Base-by-base conservation (phyloP, 1,140 invertebrate genomes). In the Leptopilina boulardi region DNA sequence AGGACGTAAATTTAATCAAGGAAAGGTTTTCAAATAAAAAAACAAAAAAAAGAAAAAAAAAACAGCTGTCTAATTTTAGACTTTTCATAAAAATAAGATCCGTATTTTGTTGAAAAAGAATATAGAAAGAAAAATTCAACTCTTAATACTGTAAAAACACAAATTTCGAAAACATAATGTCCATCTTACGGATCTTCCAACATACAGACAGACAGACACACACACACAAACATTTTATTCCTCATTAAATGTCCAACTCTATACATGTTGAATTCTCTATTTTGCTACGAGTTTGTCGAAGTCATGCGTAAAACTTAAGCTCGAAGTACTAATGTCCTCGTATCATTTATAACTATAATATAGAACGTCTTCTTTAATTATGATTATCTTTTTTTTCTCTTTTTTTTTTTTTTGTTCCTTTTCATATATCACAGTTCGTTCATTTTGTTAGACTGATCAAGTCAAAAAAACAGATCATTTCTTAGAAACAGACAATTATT, bases 1-100 rank as follows among this genome's bases (percentile, higher is more conserved):
- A 77, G 97, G 97, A 75, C 95, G 98, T 85, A 94, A 96, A 89
- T 99, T 99, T 93, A 99, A 98, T 91, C 96, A 99, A 93, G 99
- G 99, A 91, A 99, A 99, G 93, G 98, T 99, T 89, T 99, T 99
- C 93, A 99, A 99, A 93, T 99, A 96, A 96, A 91, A 38, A 38
- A 38, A 34, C 30, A 38, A 38, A 38, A 38, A n/a, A n/a, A n/a
- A n/a, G n/a, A n/a, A n/a, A n/a, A n/a, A n/a, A n/a, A n/a, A n/a
- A n/a, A n/a, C n/a, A n/a, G n/a, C 80, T 38, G 5, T 80, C 78
- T 76, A 51, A 54, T 82, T 78, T 80, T 72, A 74, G 73, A 54
- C 77, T 79, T 74, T 75, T 78, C 54, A 82, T 82, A 51, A n/a
- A n/a, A 4, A 82, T 73, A 79, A 83, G 80, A 80, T 84, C 78